Evolutionary conservation across 2,113 vertebrate genomes (phyloP), one percentile per base, ranked within the genome.

Genomic region (Cyprinodon variegatus): DNA sequence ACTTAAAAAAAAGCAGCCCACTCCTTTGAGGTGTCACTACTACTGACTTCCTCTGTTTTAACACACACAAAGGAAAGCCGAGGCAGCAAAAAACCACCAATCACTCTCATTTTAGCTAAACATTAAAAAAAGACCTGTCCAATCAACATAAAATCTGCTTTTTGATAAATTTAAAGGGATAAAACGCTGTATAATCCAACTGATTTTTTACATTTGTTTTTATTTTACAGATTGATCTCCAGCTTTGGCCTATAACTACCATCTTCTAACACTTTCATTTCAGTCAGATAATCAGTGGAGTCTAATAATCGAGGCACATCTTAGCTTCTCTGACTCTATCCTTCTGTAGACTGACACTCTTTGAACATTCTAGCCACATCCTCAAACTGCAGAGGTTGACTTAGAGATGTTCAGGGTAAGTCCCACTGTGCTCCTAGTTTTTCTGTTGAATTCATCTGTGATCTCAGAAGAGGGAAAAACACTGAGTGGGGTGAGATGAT

Each of bases 271-370:
- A 65, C 40, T 14, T n/a, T 59, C 69, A 65, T 65, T 59, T 38
- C 13, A 64, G 43, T 71, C 67, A 59, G 36, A 70, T 68, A 50
- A 57, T 70, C 82, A 70, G 72, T 72, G 74, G 82, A 60, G 70
- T 76, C 66, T 12, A 12, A 79, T 89, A 86, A 87, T 86, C 70
- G 73, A 57, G 60, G 64, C 57, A 78, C 85, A 72, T 76, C 72
- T 71, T 72, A 70, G 76, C 77, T 76, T 81, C 48, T 85, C 63
- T 62, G 57, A 76, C 74, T 82, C 71, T 76, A 74, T 61, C 65
- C 78, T 41, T 72, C 83, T 73, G 40, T 70, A 70, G 73, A 78
- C 66, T 72, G 78, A 85, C 75, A 59, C 45, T 67, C 61, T 40
- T 10, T 64, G 50, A 45, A n/a, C 20, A n/a, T 3, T 9, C 50